A percentile compares a stretch with the other conserved stretches of the same genome.
These are phyloP conservation scores for Arizona elegans DNA, from an alignment of 2,113 vertebrate genomes.

Conservation along the genomic window DNA sequence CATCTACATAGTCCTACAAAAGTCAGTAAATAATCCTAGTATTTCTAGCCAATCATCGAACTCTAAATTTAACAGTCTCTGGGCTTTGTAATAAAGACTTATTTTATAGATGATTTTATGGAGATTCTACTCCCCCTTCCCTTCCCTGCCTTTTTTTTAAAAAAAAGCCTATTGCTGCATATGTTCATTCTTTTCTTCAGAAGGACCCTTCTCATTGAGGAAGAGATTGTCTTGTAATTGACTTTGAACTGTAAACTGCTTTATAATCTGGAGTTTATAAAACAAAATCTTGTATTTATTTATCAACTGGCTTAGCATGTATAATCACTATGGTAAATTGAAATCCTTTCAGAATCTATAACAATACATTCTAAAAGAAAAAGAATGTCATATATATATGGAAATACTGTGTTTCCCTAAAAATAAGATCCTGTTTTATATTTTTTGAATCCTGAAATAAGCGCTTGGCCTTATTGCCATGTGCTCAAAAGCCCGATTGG, in stretches of 20 bases:
- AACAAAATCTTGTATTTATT: neutral
- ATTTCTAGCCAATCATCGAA: neutral
- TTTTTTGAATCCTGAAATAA: no score
- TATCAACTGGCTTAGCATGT: neutral
- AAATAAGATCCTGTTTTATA: no score
- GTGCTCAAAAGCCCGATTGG: no score
- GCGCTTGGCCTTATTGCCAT: no score
- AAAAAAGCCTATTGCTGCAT: neutral
- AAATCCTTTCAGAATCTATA: neutral
- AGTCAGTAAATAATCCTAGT: slow-evolving; percentile 12
- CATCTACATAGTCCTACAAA: neutral
- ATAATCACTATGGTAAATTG: neutral
- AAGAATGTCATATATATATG: neutral
- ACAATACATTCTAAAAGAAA: neutral
- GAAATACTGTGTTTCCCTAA: neutral
- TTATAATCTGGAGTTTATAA: neutral
- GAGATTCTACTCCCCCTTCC: neutral
- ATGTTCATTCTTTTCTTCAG: neutral
- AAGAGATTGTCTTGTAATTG: neutral
- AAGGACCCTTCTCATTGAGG: neutral
- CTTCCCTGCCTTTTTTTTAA: neutral
- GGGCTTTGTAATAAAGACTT: neutral
- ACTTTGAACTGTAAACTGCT: neutral
- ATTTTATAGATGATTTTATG: neutral
- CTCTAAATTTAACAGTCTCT: neutral